Conservation (phyloP, 2,797 vertebrate species). For the Melanotaenia nigrans region DNA sequence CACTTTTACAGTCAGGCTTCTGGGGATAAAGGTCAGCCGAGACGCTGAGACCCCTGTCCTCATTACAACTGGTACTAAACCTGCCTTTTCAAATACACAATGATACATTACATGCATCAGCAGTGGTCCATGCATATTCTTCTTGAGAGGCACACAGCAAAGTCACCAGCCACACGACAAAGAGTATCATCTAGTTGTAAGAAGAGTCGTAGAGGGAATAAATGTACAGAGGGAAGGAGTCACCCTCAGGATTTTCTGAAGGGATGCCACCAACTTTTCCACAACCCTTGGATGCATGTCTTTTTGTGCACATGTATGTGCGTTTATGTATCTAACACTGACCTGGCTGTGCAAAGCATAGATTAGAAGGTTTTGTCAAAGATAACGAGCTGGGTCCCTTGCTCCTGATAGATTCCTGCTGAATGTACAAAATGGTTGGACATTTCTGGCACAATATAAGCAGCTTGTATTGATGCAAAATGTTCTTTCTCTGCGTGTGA, state of each 20-base stretch:
- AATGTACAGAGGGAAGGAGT: constrained; percentile 13
- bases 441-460: not conserved
- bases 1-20: constrained; percentile 25
- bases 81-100: constrained; percentile 16
- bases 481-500: constrained; percentile 4
- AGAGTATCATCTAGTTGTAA: constrained; percentile 1
- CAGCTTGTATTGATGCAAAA: constrained; percentile 22
- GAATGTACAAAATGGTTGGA: constrained; percentile 7
- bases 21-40: constrained; percentile 15
- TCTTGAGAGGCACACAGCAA: not conserved
- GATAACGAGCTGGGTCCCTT: constrained; percentile 2
- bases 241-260: constrained; percentile 23
- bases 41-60: constrained; percentile 33
- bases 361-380: constrained; percentile 7
- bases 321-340: constrained; percentile 14
- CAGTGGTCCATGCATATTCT: not conserved
- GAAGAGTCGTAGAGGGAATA: constrained; percentile 7
- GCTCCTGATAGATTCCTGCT: constrained; percentile 13
- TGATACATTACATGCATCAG: constrained; percentile 4
- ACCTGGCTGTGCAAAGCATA: constrained; percentile 4
- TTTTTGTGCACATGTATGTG: not conserved
- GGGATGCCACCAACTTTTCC: constrained; percentile 20
- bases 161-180: constrained; percentile 16
- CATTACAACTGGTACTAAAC: constrained; percentile 36
- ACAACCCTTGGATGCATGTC: not conserved